A percentile compares a stretch with the other conserved stretches of the same genome.
These are phyloP conservation scores for Gallinago paraguaiae DNA, from an alignment of 2,113 vertebrate genomes.

Conservation along the genomic window DNA sequence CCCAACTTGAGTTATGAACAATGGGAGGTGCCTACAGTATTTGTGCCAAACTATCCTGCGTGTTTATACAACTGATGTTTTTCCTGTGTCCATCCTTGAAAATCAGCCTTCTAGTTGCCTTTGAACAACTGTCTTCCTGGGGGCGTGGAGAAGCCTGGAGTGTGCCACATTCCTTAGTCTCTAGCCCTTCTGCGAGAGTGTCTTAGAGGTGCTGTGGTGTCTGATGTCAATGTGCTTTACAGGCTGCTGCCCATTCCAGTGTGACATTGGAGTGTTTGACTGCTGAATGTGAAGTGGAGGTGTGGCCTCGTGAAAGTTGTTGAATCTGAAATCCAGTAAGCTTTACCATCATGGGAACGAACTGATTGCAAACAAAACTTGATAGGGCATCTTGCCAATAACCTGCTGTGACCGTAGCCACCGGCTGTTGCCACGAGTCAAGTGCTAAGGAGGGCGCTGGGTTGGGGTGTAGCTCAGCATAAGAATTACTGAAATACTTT, in stretches of 20 bases:
- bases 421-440: neutral
- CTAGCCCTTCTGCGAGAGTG: neutral
- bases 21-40: neutral
- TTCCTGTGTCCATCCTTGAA: neutral
- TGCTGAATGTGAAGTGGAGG: neutral
- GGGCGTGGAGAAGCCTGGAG: neutral
- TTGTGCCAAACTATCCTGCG: neutral
- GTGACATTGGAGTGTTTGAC: conserved; percentile 19
- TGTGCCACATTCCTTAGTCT: neutral
- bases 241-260: conserved; percentile 12
- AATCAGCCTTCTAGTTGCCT: neutral
- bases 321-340: neutral
- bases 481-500: neutral
- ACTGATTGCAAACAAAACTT: conserved; percentile 1
- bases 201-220: neutral
- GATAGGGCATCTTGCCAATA: neutral
- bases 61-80: neutral
- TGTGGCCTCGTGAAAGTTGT: neutral
- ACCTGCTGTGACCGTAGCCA: neutral
- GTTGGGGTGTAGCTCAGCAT: neutral
- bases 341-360: conserved; percentile 27
- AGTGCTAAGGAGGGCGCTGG: neutral
- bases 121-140: neutral
- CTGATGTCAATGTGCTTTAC: conserved; percentile 29
- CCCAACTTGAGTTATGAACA: neutral